These are phyloP conservation scores for Ennomos fuscantarius DNA, from an alignment of 2,888 invertebrate species.

Conservation along the genomic window DNA sequence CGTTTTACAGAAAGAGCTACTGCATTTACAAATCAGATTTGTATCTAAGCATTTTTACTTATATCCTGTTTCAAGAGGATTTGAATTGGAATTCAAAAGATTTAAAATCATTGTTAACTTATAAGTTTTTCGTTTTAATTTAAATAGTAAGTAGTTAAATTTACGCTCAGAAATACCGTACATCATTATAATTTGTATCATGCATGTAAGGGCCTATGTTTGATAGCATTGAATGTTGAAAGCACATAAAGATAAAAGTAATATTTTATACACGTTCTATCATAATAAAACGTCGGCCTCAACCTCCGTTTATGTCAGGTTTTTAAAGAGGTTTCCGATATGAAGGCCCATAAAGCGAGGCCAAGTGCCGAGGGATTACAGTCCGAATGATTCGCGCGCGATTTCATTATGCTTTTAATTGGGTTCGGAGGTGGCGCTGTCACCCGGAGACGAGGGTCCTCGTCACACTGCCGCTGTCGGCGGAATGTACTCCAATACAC, in stretches of 20 bases:
- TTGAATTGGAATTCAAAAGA: no score
- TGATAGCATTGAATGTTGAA: background rate
- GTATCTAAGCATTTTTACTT: no score
- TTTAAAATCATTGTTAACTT: no score
- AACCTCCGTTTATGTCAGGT: conserved; percentile 6
- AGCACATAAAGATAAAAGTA: conserved; percentile 9
- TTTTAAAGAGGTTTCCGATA: conserved; percentile 11
- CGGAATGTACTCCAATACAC: conserved; percentile 15
- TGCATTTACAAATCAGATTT: no score
- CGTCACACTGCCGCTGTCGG: conserved; percentile 1
- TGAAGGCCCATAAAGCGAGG: background rate
- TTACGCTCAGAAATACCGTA: no score
- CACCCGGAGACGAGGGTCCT: conserved; percentile 14
- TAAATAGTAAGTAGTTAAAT: no score
- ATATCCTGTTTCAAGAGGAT: no score
- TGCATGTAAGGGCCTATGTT: background rate
- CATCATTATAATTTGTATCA: no score
- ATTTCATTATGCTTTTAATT: conserved; percentile 17
- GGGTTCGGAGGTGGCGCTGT: conserved; percentile 3
- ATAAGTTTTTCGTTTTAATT: no score
- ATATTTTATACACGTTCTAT: conserved; percentile 14
- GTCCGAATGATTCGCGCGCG: conserved; percentile 8
- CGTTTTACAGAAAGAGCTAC: no score
- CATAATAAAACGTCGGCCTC: conserved; percentile 17
- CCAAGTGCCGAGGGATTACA: conserved; percentile 3